phyloP scores from a whole-genome alignment of 2,888 invertebrate genomes.

The Megamerina dolium region DNA sequence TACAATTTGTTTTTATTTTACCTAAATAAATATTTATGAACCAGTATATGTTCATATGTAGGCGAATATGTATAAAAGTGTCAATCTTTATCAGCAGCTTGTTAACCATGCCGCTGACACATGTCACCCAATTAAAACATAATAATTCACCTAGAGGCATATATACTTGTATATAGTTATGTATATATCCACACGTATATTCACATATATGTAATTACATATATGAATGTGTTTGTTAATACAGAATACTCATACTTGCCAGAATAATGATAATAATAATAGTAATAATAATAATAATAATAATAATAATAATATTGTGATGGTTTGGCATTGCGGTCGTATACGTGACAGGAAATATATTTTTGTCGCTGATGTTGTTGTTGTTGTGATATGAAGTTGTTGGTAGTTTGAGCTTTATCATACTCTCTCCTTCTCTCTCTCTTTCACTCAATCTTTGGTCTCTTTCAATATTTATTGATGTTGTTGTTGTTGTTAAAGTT shows the following conservation, averaged over 20 bases:
- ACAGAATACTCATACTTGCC: too few relatives aligned
- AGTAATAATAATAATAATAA: too few relatives aligned
- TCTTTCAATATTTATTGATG: too few relatives aligned
- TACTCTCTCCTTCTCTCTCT: too few relatives aligned
- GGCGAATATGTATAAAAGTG: too few relatives aligned
- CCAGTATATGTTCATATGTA: too few relatives aligned
- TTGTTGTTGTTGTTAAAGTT: too few relatives aligned
- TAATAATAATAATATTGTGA: too few relatives aligned
- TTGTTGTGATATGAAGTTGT: background rate
- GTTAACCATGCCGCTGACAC: conserved; percentile 12
- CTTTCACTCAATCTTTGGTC: too few relatives aligned
- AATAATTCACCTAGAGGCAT: conserved; percentile 23
- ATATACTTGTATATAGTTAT: background rate
- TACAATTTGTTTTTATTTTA: too few relatives aligned
- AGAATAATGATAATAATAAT: background rate
- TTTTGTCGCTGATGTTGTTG: background rate
- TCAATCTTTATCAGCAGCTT: too few relatives aligned
- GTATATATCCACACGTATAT: background rate
- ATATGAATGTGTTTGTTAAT: background rate
- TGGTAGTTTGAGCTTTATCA: background rate
- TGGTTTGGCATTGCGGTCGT: conserved; percentile 13
- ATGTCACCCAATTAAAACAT: conserved; percentile 37
- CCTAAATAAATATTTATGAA: too few relatives aligned
- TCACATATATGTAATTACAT: background rate
- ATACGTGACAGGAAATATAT: conserved; percentile 12